Conservation (phyloP, 2,888 invertebrate genomes). For the Congeria kusceri region DNA sequence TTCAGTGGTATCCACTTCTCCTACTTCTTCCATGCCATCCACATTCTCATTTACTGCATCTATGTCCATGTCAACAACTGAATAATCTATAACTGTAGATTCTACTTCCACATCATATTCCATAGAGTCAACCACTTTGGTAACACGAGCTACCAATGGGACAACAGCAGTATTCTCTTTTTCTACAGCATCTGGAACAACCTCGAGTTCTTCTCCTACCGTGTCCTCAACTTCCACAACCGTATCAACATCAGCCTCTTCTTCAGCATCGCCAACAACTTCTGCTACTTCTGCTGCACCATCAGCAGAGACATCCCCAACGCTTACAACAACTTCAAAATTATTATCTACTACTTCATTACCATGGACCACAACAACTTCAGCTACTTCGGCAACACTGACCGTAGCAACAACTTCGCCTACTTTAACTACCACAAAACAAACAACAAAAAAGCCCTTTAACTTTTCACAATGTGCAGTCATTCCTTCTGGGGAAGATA, state of each 20-base stretch:
- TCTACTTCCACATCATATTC: neutral
- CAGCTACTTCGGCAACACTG: slow-evolving; percentile 6
- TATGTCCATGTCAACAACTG: slow-evolving; percentile 8
- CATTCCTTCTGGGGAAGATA: neutral
- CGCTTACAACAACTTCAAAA: neutral
- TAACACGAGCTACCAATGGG: neutral
- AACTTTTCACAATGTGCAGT: neutral
- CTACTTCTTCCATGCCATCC: neutral
- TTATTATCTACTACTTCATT: slow-evolving; percentile 6
- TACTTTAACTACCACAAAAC: slow-evolving; percentile 9
- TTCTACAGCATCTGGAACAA: neutral
- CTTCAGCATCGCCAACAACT: neutral
- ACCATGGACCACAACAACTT: neutral
- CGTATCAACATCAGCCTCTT: neutral
- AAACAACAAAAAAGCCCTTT: slow-evolving; percentile 10
- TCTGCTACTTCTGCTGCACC: neutral
- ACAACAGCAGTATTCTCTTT: neutral
- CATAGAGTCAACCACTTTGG: neutral
- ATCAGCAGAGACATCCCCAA: neutral
- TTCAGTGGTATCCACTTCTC: neutral
- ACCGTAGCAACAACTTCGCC: neutral
- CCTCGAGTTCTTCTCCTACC: too few species aligned
- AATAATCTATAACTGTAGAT: neutral
- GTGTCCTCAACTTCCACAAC: slow-evolving; percentile 9
- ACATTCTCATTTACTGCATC: neutral